Evolutionary conservation across 1,140 invertebrate genomes (phyloP).

Genomic region (Akabosia matsudoensis): DNA sequence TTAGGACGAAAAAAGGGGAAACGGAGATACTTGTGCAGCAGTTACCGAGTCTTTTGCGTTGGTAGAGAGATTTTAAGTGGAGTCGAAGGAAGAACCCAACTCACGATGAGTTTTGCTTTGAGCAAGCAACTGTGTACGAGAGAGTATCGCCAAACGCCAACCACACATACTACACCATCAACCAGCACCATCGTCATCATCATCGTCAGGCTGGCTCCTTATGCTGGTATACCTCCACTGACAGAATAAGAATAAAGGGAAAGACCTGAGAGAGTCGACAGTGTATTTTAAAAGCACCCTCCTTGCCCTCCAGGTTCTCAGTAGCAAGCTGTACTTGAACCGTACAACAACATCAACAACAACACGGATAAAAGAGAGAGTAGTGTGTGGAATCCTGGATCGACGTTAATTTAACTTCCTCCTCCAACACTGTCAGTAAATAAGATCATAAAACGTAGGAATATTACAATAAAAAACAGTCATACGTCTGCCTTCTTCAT

Average conservation of each 20-base stretch:
- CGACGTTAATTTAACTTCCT: neutral
- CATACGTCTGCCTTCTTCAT: too few species aligned
- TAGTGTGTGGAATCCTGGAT: neutral
- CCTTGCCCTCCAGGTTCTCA: slow-evolving; percentile 20
- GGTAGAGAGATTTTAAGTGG: neutral
- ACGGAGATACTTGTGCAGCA: slow-evolving; percentile 7
- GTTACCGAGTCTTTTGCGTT: neutral
- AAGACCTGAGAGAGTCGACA: neutral
- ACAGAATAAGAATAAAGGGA: neutral
- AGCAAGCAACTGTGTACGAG: too few species aligned
- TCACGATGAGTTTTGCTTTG: neutral
- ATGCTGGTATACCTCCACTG: neutral
- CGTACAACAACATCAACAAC: slow-evolving; percentile 14
- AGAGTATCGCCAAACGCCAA: neutral
- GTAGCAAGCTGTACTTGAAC: slow-evolving; percentile 20
- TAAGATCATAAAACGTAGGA: too few species aligned
- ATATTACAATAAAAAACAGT: too few species aligned
- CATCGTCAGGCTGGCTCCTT: too few species aligned
- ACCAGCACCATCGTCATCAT: neutral
- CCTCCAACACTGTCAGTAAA: neutral
- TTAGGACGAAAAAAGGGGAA: neutral
- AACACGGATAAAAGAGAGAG: neutral
- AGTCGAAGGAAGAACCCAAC: neutral
- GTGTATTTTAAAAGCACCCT: slow-evolving; percentile 8
- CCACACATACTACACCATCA: neutral